These are phyloP conservation scores for Ochotona curzoniae DNA, from an alignment of 2,113 vertebrate genomes.

Conservation along the genomic window DNA sequence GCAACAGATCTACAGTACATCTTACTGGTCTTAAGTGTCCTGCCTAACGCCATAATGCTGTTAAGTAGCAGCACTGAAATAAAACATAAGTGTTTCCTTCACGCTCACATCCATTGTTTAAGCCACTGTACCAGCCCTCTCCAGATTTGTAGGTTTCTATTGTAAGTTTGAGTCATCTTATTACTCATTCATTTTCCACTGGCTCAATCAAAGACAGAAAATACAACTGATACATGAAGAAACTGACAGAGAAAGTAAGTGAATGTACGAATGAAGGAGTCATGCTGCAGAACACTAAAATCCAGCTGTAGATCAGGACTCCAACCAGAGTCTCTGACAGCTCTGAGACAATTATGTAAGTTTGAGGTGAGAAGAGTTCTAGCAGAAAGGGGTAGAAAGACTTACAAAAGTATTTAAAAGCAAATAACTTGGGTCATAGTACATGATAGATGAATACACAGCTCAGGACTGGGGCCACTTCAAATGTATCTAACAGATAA, in stretches of 20 bases:
- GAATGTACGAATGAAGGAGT: background rate
- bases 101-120: background rate
- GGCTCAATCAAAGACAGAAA: background rate
- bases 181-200: background rate
- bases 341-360: background rate
- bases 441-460: constrained; percentile 63
- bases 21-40: no score
- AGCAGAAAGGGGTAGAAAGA: background rate
- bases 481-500: constrained; percentile 61
- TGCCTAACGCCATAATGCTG: background rate
- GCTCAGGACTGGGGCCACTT: constrained; percentile 67
- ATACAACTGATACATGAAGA: no score
- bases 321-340: no score
- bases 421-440: constrained; percentile 66
- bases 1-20: background rate
- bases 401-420: constrained; percentile 71
- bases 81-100: background rate
- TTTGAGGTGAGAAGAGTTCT: background rate
- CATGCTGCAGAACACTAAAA: background rate
- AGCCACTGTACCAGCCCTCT: no score
- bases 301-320: background rate
- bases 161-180: background rate
- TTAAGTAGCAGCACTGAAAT: background rate
- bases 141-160: background rate
- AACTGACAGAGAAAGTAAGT: no score